phyloP scores from a whole-genome alignment of 2,797 vertebrate genomes.

The Balearica regulorum region DNA sequence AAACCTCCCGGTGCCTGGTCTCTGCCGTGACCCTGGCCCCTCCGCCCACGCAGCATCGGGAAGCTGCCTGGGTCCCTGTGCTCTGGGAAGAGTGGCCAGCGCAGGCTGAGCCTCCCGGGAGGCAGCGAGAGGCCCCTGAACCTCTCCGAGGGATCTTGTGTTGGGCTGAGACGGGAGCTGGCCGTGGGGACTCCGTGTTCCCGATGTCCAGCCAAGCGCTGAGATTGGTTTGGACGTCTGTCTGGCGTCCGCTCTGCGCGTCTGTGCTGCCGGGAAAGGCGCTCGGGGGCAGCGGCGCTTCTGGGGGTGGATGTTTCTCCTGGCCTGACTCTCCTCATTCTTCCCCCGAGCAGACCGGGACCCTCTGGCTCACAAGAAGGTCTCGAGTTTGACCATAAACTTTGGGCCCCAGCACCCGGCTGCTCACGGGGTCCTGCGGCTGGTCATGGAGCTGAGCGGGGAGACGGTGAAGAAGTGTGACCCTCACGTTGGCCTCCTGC shows the following conservation, averaged over 20 bases:
- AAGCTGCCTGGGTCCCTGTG: fast-evolving
- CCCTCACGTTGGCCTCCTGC: slow-evolving; percentile 91
- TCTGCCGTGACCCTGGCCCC: background rate
- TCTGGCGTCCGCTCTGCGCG: fast-evolving
- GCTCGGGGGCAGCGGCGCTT: fast-evolving
- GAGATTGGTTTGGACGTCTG: background rate
- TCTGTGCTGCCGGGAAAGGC: too few relatives aligned
- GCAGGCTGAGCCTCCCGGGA: background rate
- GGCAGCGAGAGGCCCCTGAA: background rate
- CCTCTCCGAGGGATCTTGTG: background rate
- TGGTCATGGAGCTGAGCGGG: slow-evolving; percentile 93
- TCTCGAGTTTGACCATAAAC: slow-evolving; percentile 90
- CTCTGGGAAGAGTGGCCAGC: too few relatives aligned
- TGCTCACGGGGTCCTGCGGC: slow-evolving; percentile 89
- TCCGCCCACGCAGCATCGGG: too few relatives aligned
- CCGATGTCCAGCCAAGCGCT: background rate
- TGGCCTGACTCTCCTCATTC: background rate
- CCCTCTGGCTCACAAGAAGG: slow-evolving; percentile 75
- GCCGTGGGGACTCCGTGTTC: fast-evolving
- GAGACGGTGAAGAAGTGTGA: slow-evolving; percentile 93
- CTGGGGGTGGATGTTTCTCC: background rate
- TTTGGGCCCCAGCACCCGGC: slow-evolving; percentile 96
- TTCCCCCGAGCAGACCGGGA: slow-evolving; percentile 81
- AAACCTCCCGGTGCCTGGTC: too few relatives aligned
- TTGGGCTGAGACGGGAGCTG: background rate